Percentiles rank a stretch among this genome's conserved stretches.
phyloP scores from a whole-genome alignment of 2,888 invertebrate genomes.

The Iselma pallidipennis region DNA sequence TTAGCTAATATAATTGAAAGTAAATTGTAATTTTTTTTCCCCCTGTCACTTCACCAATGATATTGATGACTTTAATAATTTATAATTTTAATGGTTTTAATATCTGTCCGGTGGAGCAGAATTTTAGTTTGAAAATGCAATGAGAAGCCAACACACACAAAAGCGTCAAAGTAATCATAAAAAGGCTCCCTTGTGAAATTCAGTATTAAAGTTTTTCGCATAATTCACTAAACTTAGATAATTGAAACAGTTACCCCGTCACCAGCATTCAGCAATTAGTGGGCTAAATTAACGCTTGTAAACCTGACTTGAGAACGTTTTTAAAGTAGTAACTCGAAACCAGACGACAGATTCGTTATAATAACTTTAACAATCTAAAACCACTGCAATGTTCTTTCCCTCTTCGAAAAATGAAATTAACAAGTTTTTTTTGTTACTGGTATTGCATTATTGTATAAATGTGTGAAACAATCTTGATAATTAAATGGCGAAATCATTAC shows the following conservation, averaged over 20 bases:
- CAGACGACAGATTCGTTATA: not conserved
- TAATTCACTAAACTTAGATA: conserved; percentile 47
- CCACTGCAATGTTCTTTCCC: not conserved
- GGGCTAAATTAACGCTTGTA: conserved; percentile 46
- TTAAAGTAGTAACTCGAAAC: conserved; percentile 2
- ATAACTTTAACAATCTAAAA: no score
- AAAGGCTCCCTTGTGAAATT: conserved; percentile 15
- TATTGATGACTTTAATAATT: not conserved
- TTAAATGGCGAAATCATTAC: not conserved
- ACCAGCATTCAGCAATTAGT: conserved; percentile 45
- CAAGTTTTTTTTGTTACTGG: no score
- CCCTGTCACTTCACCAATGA: not conserved
- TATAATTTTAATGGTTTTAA: not conserved
- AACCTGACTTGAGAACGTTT: conserved; percentile 31
- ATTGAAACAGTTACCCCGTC: conserved; percentile 47
- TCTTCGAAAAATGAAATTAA: not conserved
- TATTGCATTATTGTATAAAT: no score
- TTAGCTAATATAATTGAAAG: no score
- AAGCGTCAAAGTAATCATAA: conserved; percentile 17
- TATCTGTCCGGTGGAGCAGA: not conserved
- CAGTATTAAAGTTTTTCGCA: conserved; percentile 44
- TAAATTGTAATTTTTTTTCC: no score
- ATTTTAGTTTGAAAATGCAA: not conserved
- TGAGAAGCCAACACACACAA: conserved; percentile 4
- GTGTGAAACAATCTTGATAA: not conserved